Evolutionary conservation across 2,888 invertebrate genomes (phyloP).

Genomic region (Orthosia cruda): DNA sequence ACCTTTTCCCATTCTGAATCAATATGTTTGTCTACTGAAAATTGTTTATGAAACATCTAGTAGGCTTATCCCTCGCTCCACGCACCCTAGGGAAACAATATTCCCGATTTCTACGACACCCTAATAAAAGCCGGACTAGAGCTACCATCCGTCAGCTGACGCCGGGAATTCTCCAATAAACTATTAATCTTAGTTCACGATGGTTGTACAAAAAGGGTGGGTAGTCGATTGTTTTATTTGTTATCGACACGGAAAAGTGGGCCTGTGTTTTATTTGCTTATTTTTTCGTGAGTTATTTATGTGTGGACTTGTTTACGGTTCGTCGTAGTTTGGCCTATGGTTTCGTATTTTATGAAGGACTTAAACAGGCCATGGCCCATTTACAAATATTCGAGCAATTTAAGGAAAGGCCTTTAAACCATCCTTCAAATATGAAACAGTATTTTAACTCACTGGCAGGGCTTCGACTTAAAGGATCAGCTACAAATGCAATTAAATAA

Average conservation of each 20-base stretch:
- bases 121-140: constrained; percentile 63
- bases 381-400: not conserved
- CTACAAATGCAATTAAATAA: constrained; percentile 1
- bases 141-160: constrained; percentile 51
- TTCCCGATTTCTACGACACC: constrained; percentile 69
- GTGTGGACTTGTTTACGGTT: constrained; percentile 13
- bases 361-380: not conserved
- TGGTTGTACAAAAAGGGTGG: constrained; percentile 31
- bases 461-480: not conserved
- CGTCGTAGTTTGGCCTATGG: not conserved
- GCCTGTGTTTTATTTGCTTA: constrained; percentile 55
- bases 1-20: not conserved
- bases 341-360: not conserved
- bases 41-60: not conserved
- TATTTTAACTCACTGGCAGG: too few species aligned
- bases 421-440: too few species aligned
- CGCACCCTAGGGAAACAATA: constrained; percentile 56
- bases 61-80: constrained; percentile 34
- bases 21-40: not conserved
- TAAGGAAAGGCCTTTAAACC: not conserved
- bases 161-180: constrained; percentile 38
- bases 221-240: constrained; percentile 47
- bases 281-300: constrained; percentile 44
- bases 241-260: constrained; percentile 47
- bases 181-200: constrained; percentile 30